Conservation (phyloP, 1,140 invertebrate species). For the Gonioctena quinquepunctata region DNA sequence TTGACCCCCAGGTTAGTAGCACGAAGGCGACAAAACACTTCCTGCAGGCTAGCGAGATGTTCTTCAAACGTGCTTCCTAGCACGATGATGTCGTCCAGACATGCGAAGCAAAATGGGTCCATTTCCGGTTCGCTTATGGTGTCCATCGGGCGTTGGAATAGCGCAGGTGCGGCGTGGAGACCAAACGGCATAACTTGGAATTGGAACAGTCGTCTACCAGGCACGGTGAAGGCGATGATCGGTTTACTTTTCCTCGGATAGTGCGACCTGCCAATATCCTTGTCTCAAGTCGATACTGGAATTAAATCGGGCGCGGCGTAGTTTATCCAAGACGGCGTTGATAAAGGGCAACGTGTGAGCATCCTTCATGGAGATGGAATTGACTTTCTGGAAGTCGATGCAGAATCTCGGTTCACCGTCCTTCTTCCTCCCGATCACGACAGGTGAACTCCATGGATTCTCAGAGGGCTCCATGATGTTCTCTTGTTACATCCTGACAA, state of each 20-base stretch:
- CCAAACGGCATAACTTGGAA: slow-evolving; percentile 58
- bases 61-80: too few relatives aligned
- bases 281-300: too few relatives aligned
- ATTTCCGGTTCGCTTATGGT: slow-evolving; percentile 18
- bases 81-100: slow-evolving; percentile 47
- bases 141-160: slow-evolving; percentile 25
- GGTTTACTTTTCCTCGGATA: not conserved
- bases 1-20: not conserved
- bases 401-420: too few relatives aligned
- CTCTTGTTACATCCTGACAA: too few relatives aligned
- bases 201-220: slow-evolving; percentile 51
- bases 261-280: slow-evolving; percentile 8
- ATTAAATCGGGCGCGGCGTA: too few relatives aligned
- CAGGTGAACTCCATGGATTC: too few relatives aligned
- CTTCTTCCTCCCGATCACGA: too few relatives aligned
- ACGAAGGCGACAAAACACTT: slow-evolving; percentile 19
- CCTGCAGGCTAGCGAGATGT: not conserved
- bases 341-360: not conserved
- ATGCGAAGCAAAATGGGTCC: slow-evolving; percentile 35
- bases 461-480: too few relatives aligned
- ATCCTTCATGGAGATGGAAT: too few relatives aligned
- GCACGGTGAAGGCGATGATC: slow-evolving; percentile 56
- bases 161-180: not conserved
- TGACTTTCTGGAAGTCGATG: too few relatives aligned
- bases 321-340: slow-evolving; percentile 23